Percentiles rank a stretch among this genome's conserved stretches.
These are phyloP conservation scores for Cryptops parisi DNA, from an alignment of 2,888 invertebrate species.

Conservation along the genomic window DNA sequence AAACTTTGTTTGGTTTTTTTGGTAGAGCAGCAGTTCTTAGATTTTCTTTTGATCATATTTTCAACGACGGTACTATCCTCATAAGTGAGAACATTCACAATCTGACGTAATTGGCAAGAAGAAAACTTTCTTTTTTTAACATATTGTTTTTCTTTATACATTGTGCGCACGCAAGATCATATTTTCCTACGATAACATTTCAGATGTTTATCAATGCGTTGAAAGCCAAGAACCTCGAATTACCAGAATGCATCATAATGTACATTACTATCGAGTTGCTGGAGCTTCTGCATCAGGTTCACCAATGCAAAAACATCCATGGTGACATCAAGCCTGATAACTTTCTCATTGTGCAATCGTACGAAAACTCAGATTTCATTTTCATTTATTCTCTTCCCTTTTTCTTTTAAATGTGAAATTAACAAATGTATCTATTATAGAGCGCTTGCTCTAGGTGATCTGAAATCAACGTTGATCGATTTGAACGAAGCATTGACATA, in stretches of 20 bases:
- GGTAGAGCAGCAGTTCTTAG: conserved; percentile 57
- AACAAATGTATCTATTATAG: too few relatives aligned
- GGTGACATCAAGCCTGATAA: conserved; percentile 95
- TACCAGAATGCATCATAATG: conserved; percentile 48
- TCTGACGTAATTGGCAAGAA: conserved; percentile 56
- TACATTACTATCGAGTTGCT: conserved; percentile 68
- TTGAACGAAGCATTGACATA: conserved; percentile 91
- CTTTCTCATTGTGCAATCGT: conserved; percentile 35
- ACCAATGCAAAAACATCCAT: conserved; percentile 77
- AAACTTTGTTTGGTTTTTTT: conserved; percentile 24
- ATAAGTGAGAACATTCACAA: conserved; percentile 61
- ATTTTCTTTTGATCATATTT: conserved; percentile 58
- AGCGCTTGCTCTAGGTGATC: too few relatives aligned
- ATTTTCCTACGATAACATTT: conserved; percentile 12
- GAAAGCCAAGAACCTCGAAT: conserved; percentile 29
- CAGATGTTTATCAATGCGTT: conserved; percentile 35
- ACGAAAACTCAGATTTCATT: neutral
- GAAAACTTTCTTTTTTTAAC: too few relatives aligned
- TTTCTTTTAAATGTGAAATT: too few relatives aligned
- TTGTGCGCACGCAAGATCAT: neutral
- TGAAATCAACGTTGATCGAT: conserved; percentile 89
- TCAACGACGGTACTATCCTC: conserved; percentile 64
- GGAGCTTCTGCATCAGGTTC: conserved; percentile 66
- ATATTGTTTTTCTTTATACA: conserved; percentile 2
- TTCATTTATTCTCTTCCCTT: neutral